A percentile compares a stretch with the other conserved stretches of the same genome.
These are phyloP conservation scores for Clarias magur DNA, from an alignment of 2,113 vertebrate species.

Conservation along the genomic window DNA sequence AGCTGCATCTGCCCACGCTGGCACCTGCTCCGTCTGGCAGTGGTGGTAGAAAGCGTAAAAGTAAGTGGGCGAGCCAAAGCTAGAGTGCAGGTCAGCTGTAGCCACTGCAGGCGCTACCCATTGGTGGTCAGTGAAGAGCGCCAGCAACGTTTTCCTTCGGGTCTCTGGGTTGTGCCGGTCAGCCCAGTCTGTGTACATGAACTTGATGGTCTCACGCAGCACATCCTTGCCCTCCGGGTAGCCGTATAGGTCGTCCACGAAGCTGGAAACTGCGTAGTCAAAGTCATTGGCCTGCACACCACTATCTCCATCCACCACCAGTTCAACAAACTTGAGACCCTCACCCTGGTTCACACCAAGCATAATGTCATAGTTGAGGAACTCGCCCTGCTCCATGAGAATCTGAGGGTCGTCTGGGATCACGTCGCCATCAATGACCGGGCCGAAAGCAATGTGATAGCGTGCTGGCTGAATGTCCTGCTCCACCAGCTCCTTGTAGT, in stretches of 20 bases:
- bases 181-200: slow-evolving; percentile 99
- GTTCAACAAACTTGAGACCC: slow-evolving; percentile 96
- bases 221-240: slow-evolving; percentile 98
- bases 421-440: slow-evolving; percentile 97
- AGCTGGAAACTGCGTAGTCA: slow-evolving; percentile 98
- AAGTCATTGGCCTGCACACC: slow-evolving; percentile 98
- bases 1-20: slow-evolving; percentile 94
- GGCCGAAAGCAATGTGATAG: slow-evolving; percentile 98
- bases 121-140: slow-evolving; percentile 96
- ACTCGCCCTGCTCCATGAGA: slow-evolving; percentile 98
- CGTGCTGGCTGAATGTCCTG: slow-evolving; percentile 97
- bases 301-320: slow-evolving; percentile 96
- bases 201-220: slow-evolving; percentile 96
- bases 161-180: slow-evolving; percentile 96
- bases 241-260: slow-evolving; percentile 96
- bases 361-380: slow-evolving; percentile 99
- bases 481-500: slow-evolving; percentile 96
- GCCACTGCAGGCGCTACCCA: slow-evolving; percentile 98
- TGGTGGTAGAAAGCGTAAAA: slow-evolving; percentile 99
- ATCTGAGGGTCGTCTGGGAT: slow-evolving; percentile 98
- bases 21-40: slow-evolving; percentile 98
- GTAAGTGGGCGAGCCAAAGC: slow-evolving; percentile 96
- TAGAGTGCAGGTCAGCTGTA: slow-evolving; percentile 97
- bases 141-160: slow-evolving; percentile 90
- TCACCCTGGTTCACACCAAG: slow-evolving; percentile 97